Base-by-base conservation (phyloP, 1,140 invertebrate species). In the Choristoneura fumiferana region DNA sequence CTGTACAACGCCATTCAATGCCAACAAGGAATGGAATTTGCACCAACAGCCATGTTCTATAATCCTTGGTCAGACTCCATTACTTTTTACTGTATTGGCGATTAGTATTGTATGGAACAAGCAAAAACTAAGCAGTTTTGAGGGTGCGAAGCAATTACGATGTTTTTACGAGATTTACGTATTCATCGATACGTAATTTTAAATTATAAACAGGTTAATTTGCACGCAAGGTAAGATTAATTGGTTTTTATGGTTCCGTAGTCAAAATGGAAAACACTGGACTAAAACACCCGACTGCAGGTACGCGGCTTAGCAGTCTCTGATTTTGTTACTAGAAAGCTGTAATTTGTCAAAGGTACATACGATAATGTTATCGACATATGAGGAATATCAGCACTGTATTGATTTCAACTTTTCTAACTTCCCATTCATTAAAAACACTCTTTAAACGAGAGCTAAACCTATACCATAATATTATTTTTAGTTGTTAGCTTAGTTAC, bases 111-210 rank as follows among this genome's bases (percentile, higher is more conserved):
- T 35, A 9, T 35, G n/a, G 22, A 29, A 53, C 18, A 52, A 13
- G 34, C 29, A 36, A 36, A 36, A 54, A 54, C 6, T 2, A 0
- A 9, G 8, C 34, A 36, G 35, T 54, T 54, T 36, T 29, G 52
- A 10, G 29, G 52, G 52, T 36, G 52, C 52, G 14, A 54, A 36
- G 15, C 34, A 53, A 35, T 35, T 54, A 54, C 9, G 9, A 18
- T 14, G 33, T 29, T 54, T 35, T 6, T 54, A 8, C 12, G 1
- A 15, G 13, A 10, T 12, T 49, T 49, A 29, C 18, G 5, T 45
- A 45, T 49, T 6, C 43, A 49, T 49, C 12, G 18, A 45, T 45
- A 18, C 43, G 12, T 49, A 49, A 22, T 49, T 49, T 49, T 22
- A 49, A 17, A 49, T 49, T 22, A 18, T 17, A 22, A 49, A 12